A percentile compares a stretch with the other conserved stretches of the same genome.
Evolutionary conservation across 2,113 vertebrate genomes (phyloP).

Genomic region (Halichoerus grypus): DNA sequence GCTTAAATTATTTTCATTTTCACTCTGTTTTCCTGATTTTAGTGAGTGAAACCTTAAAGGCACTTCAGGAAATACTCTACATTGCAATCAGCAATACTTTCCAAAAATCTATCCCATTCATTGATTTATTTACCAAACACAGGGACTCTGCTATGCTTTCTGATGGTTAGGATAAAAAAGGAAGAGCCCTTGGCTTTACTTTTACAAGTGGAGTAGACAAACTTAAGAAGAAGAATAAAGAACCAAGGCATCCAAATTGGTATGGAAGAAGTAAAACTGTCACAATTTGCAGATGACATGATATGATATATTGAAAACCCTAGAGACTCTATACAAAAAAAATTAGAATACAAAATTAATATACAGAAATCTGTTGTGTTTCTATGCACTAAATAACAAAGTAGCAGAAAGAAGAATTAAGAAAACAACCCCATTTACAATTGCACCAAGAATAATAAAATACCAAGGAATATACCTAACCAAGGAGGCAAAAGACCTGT

Average conservation of each 20-base stretch:
- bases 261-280: background rate
- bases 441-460: background rate
- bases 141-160: background rate
- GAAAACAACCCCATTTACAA: background rate
- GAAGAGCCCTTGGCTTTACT: background rate
- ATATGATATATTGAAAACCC: background rate
- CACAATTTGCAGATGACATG: background rate
- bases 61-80: background rate
- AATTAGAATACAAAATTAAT: background rate
- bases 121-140: background rate
- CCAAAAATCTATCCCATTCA: background rate
- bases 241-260: background rate
- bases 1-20: background rate
- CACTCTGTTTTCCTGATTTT: background rate
- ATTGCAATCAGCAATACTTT: background rate
- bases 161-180: background rate
- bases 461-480: background rate
- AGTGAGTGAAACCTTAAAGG: background rate
- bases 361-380: background rate
- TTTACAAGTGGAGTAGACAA: background rate
- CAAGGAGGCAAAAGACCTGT: background rate
- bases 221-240: constrained; percentile 29
- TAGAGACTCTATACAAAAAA: background rate
- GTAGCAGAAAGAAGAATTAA: background rate
- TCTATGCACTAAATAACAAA: background rate